A percentile compares a stretch with the other conserved stretches of the same genome.
phyloP scores from a whole-genome alignment of 2,888 invertebrate genomes.

The Agonum fuliginosum region DNA sequence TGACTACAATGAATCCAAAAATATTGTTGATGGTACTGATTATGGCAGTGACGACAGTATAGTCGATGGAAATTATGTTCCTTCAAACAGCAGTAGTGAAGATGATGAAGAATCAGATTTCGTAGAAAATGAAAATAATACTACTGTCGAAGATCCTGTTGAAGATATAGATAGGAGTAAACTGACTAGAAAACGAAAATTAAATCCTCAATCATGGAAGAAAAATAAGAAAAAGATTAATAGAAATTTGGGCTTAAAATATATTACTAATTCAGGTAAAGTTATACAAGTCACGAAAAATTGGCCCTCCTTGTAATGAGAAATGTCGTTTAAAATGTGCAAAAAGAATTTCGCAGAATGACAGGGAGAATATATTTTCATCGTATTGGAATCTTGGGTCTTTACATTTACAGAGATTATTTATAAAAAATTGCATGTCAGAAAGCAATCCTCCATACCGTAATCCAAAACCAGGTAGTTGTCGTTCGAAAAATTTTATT shows the following conservation, averaged over 20 bases:
- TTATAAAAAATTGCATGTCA: background rate
- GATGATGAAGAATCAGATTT: background rate
- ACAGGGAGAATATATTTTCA: background rate
- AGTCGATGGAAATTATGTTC: background rate
- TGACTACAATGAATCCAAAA: no score
- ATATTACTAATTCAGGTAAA: background rate
- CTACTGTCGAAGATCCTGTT: background rate
- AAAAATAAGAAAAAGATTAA: background rate
- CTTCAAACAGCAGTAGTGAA: background rate
- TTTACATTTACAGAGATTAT: background rate
- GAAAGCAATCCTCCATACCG: background rate
- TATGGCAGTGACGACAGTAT: background rate
- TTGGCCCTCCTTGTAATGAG: background rate
- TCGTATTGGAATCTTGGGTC: background rate
- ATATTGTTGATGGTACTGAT: no score
- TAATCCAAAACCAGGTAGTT: background rate
- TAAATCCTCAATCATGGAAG: background rate
- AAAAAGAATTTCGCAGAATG: background rate
- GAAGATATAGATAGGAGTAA: background rate
- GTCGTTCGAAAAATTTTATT: background rate
- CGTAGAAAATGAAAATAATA: background rate
- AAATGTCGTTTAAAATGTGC: background rate
- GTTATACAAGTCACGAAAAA: background rate
- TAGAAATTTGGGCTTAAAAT: background rate
- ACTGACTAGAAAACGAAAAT: background rate